These are phyloP conservation scores for Elephas maximus DNA, from an alignment of 2,113 vertebrate species.

Conservation along the genomic window DNA sequence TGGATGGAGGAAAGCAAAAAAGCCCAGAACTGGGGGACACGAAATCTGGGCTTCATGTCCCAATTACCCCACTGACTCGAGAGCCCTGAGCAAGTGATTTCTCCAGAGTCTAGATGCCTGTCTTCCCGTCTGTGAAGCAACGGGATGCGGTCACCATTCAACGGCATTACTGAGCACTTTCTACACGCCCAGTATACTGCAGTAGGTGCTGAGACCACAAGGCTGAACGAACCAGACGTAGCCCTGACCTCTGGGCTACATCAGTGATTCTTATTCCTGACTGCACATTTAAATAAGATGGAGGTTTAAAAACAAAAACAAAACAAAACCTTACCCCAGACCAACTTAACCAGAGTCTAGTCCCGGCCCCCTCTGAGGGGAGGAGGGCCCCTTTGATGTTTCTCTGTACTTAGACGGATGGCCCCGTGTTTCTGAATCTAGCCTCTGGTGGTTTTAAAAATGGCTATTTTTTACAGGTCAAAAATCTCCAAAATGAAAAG, in stretches of 20 bases:
- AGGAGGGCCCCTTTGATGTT: neutral
- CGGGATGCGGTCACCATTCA: neutral
- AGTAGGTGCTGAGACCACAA: no score
- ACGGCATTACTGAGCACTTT: no score
- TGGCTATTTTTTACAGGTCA: neutral
- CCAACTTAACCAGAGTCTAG: neutral
- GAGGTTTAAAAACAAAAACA: neutral
- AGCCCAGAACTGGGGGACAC: neutral
- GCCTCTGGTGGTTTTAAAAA: neutral
- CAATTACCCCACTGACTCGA: neutral
- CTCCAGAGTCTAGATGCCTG: neutral
- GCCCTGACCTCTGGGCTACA: neutral
- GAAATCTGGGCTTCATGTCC: neutral
- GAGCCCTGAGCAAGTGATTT: neutral
- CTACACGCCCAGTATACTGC: neutral
- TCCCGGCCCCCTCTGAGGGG: fast-evolving
- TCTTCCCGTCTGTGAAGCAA: neutral
- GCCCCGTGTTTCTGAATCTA: neutral
- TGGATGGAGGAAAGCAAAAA: neutral
- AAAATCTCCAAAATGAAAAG: neutral
- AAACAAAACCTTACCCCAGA: neutral
- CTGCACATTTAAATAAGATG: neutral
- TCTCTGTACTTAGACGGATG: neutral
- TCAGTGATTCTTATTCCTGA: neutral
- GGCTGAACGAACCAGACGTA: neutral